A percentile compares a stretch with the other conserved stretches of the same genome.
Evolutionary conservation across 2,888 invertebrate genomes (phyloP).

Genomic region (Drosophila mayaguana): DNA sequence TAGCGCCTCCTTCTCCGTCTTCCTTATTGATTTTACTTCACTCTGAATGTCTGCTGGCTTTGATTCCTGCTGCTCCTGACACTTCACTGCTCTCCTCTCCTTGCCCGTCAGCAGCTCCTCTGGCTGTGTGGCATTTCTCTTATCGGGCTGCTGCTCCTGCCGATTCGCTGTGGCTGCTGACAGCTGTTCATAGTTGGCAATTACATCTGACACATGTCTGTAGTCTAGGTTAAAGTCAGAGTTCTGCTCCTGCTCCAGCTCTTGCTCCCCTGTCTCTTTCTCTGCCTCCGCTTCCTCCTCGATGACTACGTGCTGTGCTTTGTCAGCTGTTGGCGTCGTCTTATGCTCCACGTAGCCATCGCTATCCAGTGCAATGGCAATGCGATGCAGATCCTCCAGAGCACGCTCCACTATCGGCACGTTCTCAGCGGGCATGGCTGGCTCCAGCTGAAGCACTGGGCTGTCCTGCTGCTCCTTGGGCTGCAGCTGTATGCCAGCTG

Average conservation of each 20-base stretch:
- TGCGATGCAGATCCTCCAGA: slow-evolving; percentile 78
- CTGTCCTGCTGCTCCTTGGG: slow-evolving; percentile 32
- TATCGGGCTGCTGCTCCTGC: slow-evolving; percentile 13
- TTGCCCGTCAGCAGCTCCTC: not conserved
- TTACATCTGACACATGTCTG: slow-evolving; percentile 69
- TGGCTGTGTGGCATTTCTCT: not conserved
- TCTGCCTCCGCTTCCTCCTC: slow-evolving; percentile 46
- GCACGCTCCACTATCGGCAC: slow-evolving; percentile 83
- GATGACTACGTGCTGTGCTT: slow-evolving; percentile 67
- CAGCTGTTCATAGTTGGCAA: slow-evolving; percentile 78
- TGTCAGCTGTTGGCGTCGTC: slow-evolving; percentile 55
- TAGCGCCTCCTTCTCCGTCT: not conserved
- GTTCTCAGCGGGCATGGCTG: slow-evolving; percentile 73
- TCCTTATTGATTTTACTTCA: slow-evolving; percentile 1
- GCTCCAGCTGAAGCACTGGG: not conserved
- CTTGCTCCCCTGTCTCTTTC: not conserved
- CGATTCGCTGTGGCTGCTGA: slow-evolving; percentile 18
- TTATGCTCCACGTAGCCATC: slow-evolving; percentile 55
- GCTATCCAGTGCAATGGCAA: slow-evolving; percentile 63
- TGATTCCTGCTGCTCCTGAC: slow-evolving; percentile 4
- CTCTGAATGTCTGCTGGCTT: not conserved
- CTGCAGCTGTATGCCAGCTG: slow-evolving; percentile 52
- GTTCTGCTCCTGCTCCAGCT: slow-evolving; percentile 14
- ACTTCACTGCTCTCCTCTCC: not conserved
- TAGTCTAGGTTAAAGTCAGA: slow-evolving; percentile 47